Evolutionary conservation across 2,113 vertebrate species (phyloP).

Genomic region (Kryptolebias marmoratus): DNA sequence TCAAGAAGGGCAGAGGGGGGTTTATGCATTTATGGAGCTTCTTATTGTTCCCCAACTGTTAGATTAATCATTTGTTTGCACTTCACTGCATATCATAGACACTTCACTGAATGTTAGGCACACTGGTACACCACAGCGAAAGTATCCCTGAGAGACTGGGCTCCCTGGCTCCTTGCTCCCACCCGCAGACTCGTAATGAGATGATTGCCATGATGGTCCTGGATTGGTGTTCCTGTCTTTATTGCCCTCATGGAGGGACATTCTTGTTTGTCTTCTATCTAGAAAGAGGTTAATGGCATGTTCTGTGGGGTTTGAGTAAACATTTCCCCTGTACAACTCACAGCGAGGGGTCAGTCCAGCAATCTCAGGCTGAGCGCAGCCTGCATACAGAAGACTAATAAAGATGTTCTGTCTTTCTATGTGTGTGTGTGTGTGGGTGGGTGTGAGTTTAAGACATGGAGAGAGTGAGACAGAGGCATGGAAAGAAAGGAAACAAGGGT

Average conservation of each 20-base stretch:
- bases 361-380: constrained; percentile 67
- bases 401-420: constrained; percentile 61
- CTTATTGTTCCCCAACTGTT: constrained; percentile 36
- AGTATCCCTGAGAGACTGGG: constrained; percentile 45
- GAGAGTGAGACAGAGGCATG: constrained; percentile 10
- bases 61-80: constrained; percentile 70
- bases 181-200: constrained; percentile 68
- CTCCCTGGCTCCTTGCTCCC: constrained; percentile 49
- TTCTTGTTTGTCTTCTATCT: constrained; percentile 73
- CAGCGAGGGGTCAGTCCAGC: constrained; percentile 74
- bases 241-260: constrained; percentile 62
- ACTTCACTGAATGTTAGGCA: constrained; percentile 59
- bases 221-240: constrained; percentile 66
- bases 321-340: constrained; percentile 71
- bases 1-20: constrained; percentile 13
- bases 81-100: constrained; percentile 55
- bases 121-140: constrained; percentile 38
- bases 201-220: constrained; percentile 70
- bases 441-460: constrained; percentile 20
- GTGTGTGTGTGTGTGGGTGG: constrained; percentile 25
- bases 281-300: constrained; percentile 74
- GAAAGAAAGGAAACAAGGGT: constrained; percentile 14
- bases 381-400: constrained; percentile 73
- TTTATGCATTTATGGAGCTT: constrained; percentile 27
- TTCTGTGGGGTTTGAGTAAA: constrained; percentile 72